Conservation (phyloP, 2,888 invertebrate genomes). For the Rhagonycha fulva region DNA sequence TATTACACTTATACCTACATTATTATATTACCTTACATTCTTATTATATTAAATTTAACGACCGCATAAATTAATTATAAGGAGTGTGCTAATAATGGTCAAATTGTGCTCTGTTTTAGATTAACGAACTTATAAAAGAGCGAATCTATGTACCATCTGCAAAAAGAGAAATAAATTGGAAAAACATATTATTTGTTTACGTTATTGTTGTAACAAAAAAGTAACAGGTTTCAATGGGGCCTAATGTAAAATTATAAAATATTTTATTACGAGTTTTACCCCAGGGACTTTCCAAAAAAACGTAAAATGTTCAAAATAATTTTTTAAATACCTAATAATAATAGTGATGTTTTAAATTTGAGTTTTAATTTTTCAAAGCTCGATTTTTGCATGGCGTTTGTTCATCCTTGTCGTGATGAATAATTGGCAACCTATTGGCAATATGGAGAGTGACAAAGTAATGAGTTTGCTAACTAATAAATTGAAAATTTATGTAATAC, state of each 20-base stretch:
- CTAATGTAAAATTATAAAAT: background rate
- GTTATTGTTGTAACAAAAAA: background rate
- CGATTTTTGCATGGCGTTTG: background rate
- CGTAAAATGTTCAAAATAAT: background rate
- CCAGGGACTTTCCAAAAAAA: background rate
- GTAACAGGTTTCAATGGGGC: background rate
- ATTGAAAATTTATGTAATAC: constrained; percentile 21
- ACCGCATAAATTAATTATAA: background rate
- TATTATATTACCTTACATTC: too few relatives aligned
- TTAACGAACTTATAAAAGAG: background rate
- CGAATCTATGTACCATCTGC: background rate
- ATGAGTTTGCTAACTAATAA: constrained; percentile 26
- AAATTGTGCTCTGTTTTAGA: background rate
- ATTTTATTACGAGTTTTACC: background rate
- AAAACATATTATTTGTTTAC: background rate
- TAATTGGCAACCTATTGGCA: constrained; percentile 18
- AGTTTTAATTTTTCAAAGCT: background rate
- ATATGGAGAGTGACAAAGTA: background rate
- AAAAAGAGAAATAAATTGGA: background rate
- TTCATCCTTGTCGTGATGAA: constrained; percentile 2
- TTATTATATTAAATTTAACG: background rate
- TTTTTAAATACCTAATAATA: background rate
- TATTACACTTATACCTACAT: too few relatives aligned
- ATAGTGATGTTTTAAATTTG: background rate
- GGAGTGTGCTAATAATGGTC: background rate